These are phyloP conservation scores for Lasiommata megera DNA, from an alignment of 2,888 invertebrate genomes.

Conservation along the genomic window DNA sequence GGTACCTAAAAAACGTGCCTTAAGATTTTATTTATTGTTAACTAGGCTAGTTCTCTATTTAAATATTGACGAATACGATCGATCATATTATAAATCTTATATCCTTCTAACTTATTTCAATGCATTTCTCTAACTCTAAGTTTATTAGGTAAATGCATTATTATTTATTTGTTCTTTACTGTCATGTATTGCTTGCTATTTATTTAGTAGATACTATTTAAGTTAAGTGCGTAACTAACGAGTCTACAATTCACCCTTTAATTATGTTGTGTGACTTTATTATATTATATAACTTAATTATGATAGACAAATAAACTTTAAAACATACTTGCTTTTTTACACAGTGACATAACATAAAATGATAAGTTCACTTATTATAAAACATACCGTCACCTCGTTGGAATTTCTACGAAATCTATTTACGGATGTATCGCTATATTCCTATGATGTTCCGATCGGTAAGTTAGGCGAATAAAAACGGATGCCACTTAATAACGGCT, in stretches of 20 bases:
- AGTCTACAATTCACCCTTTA: background rate
- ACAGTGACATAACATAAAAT: too few species aligned
- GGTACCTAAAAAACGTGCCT: constrained; percentile 78
- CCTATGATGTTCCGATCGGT: constrained; percentile 2
- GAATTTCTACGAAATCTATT: constrained; percentile 13
- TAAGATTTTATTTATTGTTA: constrained; percentile 80
- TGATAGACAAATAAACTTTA: background rate
- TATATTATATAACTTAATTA: constrained; percentile 1
- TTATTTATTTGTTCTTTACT: constrained; percentile 55
- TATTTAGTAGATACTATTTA: constrained; percentile 32
- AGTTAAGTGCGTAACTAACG: background rate
- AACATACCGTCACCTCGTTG: too few species aligned
- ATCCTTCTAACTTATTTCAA: constrained; percentile 48
- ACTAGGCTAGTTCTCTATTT: constrained; percentile 75
- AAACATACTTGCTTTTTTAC: constrained; percentile 9
- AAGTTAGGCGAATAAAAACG: too few species aligned
- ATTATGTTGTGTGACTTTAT: background rate
- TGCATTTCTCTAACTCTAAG: constrained; percentile 30
- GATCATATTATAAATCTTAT: constrained; percentile 50
- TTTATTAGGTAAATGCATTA: constrained; percentile 46
- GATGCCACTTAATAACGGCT: too few species aligned
- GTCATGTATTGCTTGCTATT: constrained; percentile 43
- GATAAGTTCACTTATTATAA: too few species aligned
- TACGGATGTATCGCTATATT: background rate
- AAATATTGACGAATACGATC: constrained; percentile 67